Conservation (phyloP, 2,888 invertebrate species). For the Torymus texanus region DNA sequence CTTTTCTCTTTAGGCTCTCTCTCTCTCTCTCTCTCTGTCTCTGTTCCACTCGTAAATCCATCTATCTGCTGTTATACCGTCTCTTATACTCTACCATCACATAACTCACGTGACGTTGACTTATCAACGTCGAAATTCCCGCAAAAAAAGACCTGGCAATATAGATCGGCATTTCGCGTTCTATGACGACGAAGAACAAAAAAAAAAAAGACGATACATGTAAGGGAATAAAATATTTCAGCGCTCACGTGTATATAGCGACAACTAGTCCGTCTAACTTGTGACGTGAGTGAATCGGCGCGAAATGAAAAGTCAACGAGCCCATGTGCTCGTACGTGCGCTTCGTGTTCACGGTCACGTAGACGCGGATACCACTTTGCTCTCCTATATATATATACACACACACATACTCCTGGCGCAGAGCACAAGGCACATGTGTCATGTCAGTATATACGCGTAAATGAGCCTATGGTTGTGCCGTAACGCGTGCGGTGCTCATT, state of each 20-base stretch:
- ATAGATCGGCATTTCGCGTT: background rate
- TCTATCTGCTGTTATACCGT: background rate
- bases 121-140: background rate
- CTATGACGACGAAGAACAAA: conserved; percentile 2
- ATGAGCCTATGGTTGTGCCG: no score
- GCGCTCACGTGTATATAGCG: background rate
- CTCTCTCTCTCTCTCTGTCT: no score
- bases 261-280: conserved; percentile 3
- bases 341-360: conserved; percentile 61
- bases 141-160: background rate
- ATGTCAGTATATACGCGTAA: no score
- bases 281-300: conserved; percentile 12
- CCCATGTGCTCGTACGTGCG: conserved; percentile 16
- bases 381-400: background rate
- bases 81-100: background rate
- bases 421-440: no score
- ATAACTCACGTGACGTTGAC: background rate
- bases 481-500: no score
- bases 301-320: conserved; percentile 63
- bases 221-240: no score
- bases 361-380: conserved; percentile 38
- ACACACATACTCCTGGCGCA: no score
- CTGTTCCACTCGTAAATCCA: background rate
- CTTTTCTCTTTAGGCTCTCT: background rate
- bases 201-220: background rate